Evolutionary conservation across 1,140 invertebrate genomes (phyloP).

Genomic region (Meteorus sp.): DNA sequence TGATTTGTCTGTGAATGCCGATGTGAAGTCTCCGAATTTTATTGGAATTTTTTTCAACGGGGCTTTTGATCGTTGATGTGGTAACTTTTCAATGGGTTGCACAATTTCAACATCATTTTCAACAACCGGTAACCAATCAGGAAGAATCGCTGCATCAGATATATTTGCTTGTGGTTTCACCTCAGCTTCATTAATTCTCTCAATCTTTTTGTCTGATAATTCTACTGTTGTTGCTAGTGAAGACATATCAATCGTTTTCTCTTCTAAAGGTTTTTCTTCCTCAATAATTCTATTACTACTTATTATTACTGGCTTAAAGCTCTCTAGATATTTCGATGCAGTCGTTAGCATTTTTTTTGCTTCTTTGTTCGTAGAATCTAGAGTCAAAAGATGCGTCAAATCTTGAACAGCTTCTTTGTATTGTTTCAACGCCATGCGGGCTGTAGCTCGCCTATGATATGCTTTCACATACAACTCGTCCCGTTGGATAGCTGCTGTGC

Average conservation of each 20-base stretch:
- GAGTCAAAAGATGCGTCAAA: constrained; percentile 65
- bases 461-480: constrained; percentile 81
- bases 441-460: constrained; percentile 72
- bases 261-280: constrained; percentile 32
- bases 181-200: neutral
- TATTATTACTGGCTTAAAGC: constrained; percentile 28
- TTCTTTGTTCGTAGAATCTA: constrained; percentile 74
- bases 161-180: neutral
- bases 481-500: constrained; percentile 69
- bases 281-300: constrained; percentile 6
- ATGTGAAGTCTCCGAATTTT: constrained; percentile 48
- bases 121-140: constrained; percentile 48
- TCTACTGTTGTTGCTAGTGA: constrained; percentile 7
- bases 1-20: too few relatives aligned
- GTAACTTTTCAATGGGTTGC: constrained; percentile 63
- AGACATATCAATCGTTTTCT: constrained; percentile 26
- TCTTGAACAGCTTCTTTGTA: constrained; percentile 69
- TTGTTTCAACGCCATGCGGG: constrained; percentile 66
- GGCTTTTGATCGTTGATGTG: constrained; percentile 66
- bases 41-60: constrained; percentile 61
- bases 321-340: constrained; percentile 61
- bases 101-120: constrained; percentile 61
- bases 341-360: constrained; percentile 63
- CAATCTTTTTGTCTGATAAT: constrained; percentile 14
- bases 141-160: constrained; percentile 36